Evolutionary conservation across 2,797 vertebrate genomes (phyloP).

Genomic region (Chaetophractus vellerosus): DNA sequence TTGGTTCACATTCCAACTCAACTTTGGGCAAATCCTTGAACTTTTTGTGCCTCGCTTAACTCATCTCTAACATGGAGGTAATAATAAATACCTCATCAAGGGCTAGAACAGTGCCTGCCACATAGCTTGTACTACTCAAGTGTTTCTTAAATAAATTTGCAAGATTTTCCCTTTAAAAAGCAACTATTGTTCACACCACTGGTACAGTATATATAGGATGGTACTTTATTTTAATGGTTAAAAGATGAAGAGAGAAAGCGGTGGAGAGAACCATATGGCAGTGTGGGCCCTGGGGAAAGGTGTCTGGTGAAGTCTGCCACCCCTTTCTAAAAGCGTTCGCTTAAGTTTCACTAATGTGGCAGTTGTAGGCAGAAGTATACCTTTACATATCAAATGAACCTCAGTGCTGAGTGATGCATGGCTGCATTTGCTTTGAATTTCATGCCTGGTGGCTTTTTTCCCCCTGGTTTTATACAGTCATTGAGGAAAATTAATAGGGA

Average conservation of each 20-base stretch:
- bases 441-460: conserved; percentile 53
- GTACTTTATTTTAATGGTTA: not conserved
- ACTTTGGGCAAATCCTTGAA: not conserved
- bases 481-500: conserved; percentile 65
- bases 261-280: not conserved
- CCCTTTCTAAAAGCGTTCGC: not conserved
- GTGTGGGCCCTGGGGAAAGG: not conserved
- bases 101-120: not conserved
- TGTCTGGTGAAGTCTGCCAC: not conserved
- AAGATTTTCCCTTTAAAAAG: conserved; percentile 40
- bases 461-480: conserved; percentile 17
- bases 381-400: conserved; percentile 29
- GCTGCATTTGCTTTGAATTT: conserved; percentile 65
- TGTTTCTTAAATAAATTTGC: not conserved
- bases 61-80: not conserved
- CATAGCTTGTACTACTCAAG: too few species aligned
- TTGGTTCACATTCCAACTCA: not conserved
- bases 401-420: not conserved
- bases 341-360: not conserved
- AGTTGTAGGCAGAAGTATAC: not conserved
- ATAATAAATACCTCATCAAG: not conserved
- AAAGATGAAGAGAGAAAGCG: not conserved
- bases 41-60: not conserved
- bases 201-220: not conserved
- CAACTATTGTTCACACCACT: not conserved